These are phyloP conservation scores for Parus major DNA, from an alignment of 2,113 vertebrate species.

Conservation along the genomic window DNA sequence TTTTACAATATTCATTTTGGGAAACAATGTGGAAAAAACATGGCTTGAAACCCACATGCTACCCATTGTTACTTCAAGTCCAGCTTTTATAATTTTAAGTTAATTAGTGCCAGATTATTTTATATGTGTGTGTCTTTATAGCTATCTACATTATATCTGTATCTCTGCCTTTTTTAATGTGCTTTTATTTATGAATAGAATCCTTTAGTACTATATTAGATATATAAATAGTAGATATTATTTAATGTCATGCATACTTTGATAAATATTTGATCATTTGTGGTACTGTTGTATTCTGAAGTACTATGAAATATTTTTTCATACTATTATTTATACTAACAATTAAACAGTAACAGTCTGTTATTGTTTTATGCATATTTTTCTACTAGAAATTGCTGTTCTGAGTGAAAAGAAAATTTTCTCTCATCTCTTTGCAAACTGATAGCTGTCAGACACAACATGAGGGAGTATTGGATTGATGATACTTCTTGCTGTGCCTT, in stretches of 20 bases:
- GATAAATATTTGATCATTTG: neutral
- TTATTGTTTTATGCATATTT: neutral
- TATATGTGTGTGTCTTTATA: neutral
- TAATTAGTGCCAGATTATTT: neutral
- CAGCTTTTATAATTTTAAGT: neutral
- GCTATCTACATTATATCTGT: neutral
- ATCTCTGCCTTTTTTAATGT: neutral
- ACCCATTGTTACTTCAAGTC: neutral
- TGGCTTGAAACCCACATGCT: slow-evolving; percentile 6
- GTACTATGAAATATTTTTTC: neutral
- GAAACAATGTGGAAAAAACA: slow-evolving; percentile 37
- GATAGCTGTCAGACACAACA: neutral
- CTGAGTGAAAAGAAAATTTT: neutral
- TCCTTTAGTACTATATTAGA: neutral
- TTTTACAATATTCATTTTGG: slow-evolving; percentile 39
- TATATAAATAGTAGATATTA: too few relatives aligned
- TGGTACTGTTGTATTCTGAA: neutral
- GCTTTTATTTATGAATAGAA: neutral
- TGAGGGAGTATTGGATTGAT: neutral
- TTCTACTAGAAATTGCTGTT: neutral
- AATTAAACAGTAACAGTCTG: neutral
- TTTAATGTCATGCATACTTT: neutral
- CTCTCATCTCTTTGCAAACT: neutral
- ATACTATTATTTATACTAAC: neutral
- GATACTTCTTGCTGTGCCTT: neutral